Evolutionary conservation across 2,113 vertebrate genomes (phyloP), one percentile per base, ranked within the genome.

Genomic region (Naja naja): DNA sequence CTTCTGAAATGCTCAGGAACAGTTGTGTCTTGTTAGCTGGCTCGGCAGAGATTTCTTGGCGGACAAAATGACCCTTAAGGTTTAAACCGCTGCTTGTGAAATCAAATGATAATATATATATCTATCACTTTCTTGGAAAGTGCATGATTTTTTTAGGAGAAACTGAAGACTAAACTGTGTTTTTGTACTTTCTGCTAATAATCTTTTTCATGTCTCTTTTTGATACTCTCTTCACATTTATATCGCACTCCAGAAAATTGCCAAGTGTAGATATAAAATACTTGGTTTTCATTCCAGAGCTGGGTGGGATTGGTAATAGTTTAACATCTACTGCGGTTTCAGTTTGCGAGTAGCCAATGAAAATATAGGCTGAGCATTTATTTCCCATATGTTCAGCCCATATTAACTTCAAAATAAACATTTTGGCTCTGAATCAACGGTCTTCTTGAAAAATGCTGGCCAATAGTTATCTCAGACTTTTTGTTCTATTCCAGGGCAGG

Each of bases 11-110:
- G 91, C 95, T n/a, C 3, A 55, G 93, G 22, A n/a, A 95, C 87
- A 34, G 58, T 74, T 87, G 30, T 89, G 91, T 94, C 94, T 45
- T 81, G 1, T 87, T 34, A 93, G 91, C 27, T 89, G 88, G 14
- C 25, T 91, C 93, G 55, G 85, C 94, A 93, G 2, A 6, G 49
- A 43, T 94, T 58, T 14, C 88, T 53, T 23, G 93, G 18, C 74
- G 96, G 96, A 93, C 95, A 93, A 85, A 47, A 0, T 11, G 49
- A 5, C 89, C 58, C 39, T 25, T 49, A 94, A 93, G 11, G n/a
- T 89, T 85, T 85, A 74, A 87, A 56, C 25, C n/a, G 69, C 58
- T 95, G 89, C 81, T 85, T 94, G 0, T 45, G 30, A 58, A 43
- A 0, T 89, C 64, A 94, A 93, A 88, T 30, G 56, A 11, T 85